A percentile compares a stretch with the other conserved stretches of the same genome.
These are phyloP conservation scores for human (Homo sapiens) DNA, from an alignment of 2,113 vertebrate genomes.

Conservation along the genomic window GRCh38 chr5:142273501-142274000, in stretches of 20 bases:
- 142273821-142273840: neutral
- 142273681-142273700: neutral
- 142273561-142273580: neutral
- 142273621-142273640: neutral
- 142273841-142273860: neutral
- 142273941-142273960: neutral
- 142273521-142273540: neutral
- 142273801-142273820: neutral
- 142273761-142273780: neutral
- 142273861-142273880: neutral
- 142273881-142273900: neutral
- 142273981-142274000: neutral
- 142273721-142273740: neutral
- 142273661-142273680: neutral
- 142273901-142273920: neutral
- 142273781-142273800: neutral
- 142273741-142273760: neutral
- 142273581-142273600: neutral
- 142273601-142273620: neutral
- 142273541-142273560: neutral
- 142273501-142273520: neutral
- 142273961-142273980: neutral
- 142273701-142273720: neutral
- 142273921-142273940: neutral
- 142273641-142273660: neutral